phyloP scores from a whole-genome alignment of 1,140 invertebrate species.

The Ruditapes philippinarum region DNA sequence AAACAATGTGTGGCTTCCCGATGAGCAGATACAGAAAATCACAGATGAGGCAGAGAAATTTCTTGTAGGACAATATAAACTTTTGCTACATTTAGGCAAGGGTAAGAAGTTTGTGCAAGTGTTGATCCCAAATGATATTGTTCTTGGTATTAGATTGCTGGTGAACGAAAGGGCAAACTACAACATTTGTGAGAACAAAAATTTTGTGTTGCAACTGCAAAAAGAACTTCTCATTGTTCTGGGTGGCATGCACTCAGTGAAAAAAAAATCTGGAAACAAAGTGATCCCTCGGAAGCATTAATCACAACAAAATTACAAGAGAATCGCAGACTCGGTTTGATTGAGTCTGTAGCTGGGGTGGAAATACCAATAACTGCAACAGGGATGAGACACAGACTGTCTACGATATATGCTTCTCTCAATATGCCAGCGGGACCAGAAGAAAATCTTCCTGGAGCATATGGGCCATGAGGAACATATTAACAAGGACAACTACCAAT shows the following conservation, averaged over 20 bases:
- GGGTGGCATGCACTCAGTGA: slow-evolving; percentile 57
- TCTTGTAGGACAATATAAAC: slow-evolving; percentile 50
- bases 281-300: too few species aligned
- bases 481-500: slow-evolving; percentile 63
- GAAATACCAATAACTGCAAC: slow-evolving; percentile 58
- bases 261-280: too few species aligned
- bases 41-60: slow-evolving; percentile 64
- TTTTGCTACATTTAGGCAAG: slow-evolving; percentile 48
- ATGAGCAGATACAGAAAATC: slow-evolving; percentile 53
- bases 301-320: too few species aligned
- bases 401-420: slow-evolving; percentile 56
- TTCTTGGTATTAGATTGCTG: slow-evolving; percentile 45
- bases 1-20: slow-evolving; percentile 45
- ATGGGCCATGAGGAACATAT: slow-evolving; percentile 56
- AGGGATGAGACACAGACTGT: slow-evolving; percentile 61
- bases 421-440: slow-evolving; percentile 43
- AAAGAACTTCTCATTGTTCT: slow-evolving; percentile 53
- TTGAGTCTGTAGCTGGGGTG: slow-evolving; percentile 36
- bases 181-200: slow-evolving; percentile 45
- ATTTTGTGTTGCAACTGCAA: slow-evolving; percentile 61
- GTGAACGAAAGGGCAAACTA: slow-evolving; percentile 33
- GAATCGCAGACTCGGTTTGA: too few species aligned
- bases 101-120: slow-evolving; percentile 66
- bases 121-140: slow-evolving; percentile 53
- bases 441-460: slow-evolving; percentile 56